These are phyloP conservation scores for Bombus picipes DNA, from an alignment of 1,140 invertebrate genomes.

Conservation along the genomic window DNA sequence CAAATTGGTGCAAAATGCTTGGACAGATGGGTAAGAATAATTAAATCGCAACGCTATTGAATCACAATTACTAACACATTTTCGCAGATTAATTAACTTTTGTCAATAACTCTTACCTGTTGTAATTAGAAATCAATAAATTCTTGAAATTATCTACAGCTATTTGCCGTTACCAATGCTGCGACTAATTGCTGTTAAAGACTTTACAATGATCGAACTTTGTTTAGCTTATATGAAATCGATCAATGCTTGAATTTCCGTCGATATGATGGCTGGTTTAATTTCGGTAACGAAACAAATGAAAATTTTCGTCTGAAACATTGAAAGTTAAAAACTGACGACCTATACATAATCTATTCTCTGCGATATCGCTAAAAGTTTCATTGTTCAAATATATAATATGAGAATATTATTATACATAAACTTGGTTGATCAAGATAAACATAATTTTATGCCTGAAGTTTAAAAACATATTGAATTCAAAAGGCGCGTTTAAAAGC, in stretches of 20 bases:
- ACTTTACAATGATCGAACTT: neutral
- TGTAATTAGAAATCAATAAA: neutral
- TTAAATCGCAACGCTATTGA: neutral
- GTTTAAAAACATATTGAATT: neutral
- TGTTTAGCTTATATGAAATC: neutral
- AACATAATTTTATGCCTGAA: neutral
- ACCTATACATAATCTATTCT: neutral
- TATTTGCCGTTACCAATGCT: neutral
- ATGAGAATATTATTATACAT: no score
- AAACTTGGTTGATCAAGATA: neutral
- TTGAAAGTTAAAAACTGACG: neutral
- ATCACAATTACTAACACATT: no score
- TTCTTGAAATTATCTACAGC: neutral
- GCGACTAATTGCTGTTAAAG: neutral
- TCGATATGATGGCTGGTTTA: no score
- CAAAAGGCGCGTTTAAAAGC: no score
- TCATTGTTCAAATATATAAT: no score
- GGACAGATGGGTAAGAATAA: neutral
- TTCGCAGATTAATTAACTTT: neutral
- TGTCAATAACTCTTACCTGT: no score
- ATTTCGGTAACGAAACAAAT: neutral
- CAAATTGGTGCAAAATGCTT: neutral
- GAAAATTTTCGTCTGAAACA: neutral
- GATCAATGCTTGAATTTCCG: neutral
- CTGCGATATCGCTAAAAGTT: neutral